Base-by-base conservation (phyloP, 2,113 vertebrate species). In the Anhinga rufa region DNA sequence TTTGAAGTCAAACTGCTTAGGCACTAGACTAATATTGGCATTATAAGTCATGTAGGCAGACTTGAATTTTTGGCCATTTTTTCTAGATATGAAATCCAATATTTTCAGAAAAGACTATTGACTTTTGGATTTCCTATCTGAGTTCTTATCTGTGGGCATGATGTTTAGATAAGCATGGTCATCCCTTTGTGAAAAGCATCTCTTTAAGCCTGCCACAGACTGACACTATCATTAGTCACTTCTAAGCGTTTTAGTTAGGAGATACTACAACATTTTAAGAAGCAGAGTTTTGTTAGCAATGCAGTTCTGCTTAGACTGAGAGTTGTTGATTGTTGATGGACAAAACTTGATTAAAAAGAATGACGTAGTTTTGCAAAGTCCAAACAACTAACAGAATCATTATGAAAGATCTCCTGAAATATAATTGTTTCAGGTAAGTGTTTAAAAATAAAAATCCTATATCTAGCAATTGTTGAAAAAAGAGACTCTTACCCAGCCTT, bases 281-380 rank as follows among this genome's bases (percentile, higher is more conserved):
- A 66, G 2, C 8, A 75, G 51, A 40, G 12, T 38, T 66, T 61
- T 76, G 48, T 64, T 40, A 60, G 8, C 7, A 52, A 25, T 12
- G 7, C 3, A 36, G 10, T 36, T 91, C 74, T 94, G 19, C 34
- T 90, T 55, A 70, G 60, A 38, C 31, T 85, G 38, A 62, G 49
- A 64, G 8, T 3, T 60, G 12, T 61, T 71, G 16, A 49, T 29
- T 69, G 17, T 62, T 38, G 17, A 36, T 17, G 10, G 49, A 65
- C 21, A 77, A 82, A 86, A 36, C 6, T 38, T 2, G 4, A 69
- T 77, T 58, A 62, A 70, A 76, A 74, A 62, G 17, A 72, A 38
- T 17, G 0, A 32, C 0, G 0, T 28, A 22, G 5, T 2, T 80
- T 83, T 60, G 7, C 16, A 79, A 90, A 90, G 38, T 21, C 6